Base-by-base conservation (phyloP, 1,140 invertebrate species). In the Drosophila asahinai region DNA sequence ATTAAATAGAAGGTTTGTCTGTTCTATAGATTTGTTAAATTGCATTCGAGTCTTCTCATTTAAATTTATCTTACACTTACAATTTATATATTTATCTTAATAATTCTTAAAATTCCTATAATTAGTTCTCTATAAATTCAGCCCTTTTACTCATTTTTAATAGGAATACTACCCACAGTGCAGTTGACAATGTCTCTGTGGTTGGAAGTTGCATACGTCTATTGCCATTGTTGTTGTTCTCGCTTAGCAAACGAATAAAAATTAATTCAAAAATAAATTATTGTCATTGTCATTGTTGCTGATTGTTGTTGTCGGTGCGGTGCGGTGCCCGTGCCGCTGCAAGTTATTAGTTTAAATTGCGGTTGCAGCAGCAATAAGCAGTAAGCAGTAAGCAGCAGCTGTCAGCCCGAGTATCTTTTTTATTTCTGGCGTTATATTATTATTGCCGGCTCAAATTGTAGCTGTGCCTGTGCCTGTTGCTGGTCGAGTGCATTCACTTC, bases 231-330 rank as follows among this genome's bases (percentile, higher is more conserved):
- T 66, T 79, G 54, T 55, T 59, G 45, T 64, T 73, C 48, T 45
- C 77, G 64, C 47, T 82, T 75, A 78, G 83, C 70, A 60, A 89
- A 80, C 72, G 72, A 87, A 87, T 87, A 78, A 87, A 89, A 87
- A 81, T 89, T 81, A 83, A 89, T 89, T 87, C 81, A 89, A 78
- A 87, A 81, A 87, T 89, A 84, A 84, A 89, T 87, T 87, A 83
- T 87, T 89, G 83, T 83, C 84, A 87, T 89, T 89, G 83, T 66
- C 83, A 83, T 80, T 83, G 75, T 83, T 61, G 63, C 54, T 36
- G 55, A 62, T 74, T 60, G 51, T 42, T 71, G 51, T 15, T 52
- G 54, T 27, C 57, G 58, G 19, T 40, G 14, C 52, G 52, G 52
- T 54, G 33, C 52, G 17, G 52, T 36, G 66, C 43, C 62, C 14